Conservation (phyloP, 2,888 invertebrate genomes). For the Cephus rjabovi region DNA sequence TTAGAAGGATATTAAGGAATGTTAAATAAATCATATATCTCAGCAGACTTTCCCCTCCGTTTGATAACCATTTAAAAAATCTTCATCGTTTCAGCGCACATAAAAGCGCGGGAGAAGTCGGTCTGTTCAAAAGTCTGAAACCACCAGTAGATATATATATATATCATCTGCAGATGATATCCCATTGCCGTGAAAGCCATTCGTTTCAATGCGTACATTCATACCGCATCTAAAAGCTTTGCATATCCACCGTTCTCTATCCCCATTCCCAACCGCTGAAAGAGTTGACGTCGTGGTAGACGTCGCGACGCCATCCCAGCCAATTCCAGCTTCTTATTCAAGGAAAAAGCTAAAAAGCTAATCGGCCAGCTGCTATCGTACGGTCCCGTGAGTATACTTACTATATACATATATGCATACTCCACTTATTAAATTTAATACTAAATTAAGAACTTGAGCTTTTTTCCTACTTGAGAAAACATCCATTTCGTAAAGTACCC, state of each 20-base stretch:
- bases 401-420: not conserved
- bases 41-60: conserved; percentile 9
- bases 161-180: conserved; percentile 60
- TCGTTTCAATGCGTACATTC: conserved; percentile 56
- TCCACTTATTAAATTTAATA: not conserved
- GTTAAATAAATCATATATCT: not conserved
- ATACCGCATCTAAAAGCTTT: conserved; percentile 46
- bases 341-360: not conserved
- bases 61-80: conserved; percentile 48
- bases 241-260: conserved; percentile 28
- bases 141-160: conserved; percentile 46
- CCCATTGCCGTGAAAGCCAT: conserved; percentile 49
- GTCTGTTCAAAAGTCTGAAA: conserved; percentile 33
- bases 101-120: conserved; percentile 12
- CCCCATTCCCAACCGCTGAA: not conserved
- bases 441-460: not conserved
- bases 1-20: not conserved
- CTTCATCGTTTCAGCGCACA: conserved; percentile 30
- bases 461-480: not conserved
- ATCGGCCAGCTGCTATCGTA: not conserved
- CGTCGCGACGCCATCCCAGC: not conserved
- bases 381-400: not conserved
- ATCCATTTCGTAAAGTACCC: not conserved
- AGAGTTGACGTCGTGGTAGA: not conserved
- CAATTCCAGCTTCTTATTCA: not conserved